These are phyloP conservation scores for Cylloceria caligata DNA, from an alignment of 2,888 invertebrate species.

Conservation along the genomic window DNA sequence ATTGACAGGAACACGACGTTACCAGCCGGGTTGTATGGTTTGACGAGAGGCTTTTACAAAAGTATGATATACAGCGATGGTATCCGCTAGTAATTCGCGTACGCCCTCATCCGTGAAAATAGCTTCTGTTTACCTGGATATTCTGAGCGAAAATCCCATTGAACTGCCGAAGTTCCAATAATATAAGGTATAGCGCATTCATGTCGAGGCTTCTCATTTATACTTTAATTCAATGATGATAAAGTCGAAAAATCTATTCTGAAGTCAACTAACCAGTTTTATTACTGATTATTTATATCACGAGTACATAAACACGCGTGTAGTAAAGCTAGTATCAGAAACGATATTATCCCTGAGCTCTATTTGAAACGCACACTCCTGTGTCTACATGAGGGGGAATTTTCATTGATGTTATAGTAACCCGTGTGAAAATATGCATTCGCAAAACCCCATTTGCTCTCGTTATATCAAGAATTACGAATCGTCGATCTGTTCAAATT, in stretches of 20 bases:
- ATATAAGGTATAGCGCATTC: conserved; percentile 43
- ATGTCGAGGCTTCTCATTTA: conserved; percentile 22
- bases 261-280: conserved; percentile 42
- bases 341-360: not conserved
- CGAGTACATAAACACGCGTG: conserved; percentile 27
- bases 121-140: conserved; percentile 9
- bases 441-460: not conserved
- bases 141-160: conserved; percentile 10
- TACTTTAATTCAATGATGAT: conserved; percentile 51
- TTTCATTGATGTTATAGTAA: conserved; percentile 47
- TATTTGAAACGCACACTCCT: conserved; percentile 14
- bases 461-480: conserved; percentile 30
- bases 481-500: conserved; percentile 25
- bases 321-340: not conserved
- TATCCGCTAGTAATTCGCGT: not conserved
- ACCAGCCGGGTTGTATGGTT: not conserved
- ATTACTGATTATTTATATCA: conserved; percentile 63
- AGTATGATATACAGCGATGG: not conserved
- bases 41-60: conserved; percentile 21
- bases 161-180: conserved; percentile 4
- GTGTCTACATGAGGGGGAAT: conserved; percentile 40
- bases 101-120: conserved; percentile 21
- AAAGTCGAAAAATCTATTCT: conserved; percentile 53
- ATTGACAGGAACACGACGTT: conserved; percentile 40
- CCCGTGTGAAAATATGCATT: conserved; percentile 33